phyloP scores from a whole-genome alignment of 1,140 invertebrate genomes.

The Colletes latitarsis region DNA sequence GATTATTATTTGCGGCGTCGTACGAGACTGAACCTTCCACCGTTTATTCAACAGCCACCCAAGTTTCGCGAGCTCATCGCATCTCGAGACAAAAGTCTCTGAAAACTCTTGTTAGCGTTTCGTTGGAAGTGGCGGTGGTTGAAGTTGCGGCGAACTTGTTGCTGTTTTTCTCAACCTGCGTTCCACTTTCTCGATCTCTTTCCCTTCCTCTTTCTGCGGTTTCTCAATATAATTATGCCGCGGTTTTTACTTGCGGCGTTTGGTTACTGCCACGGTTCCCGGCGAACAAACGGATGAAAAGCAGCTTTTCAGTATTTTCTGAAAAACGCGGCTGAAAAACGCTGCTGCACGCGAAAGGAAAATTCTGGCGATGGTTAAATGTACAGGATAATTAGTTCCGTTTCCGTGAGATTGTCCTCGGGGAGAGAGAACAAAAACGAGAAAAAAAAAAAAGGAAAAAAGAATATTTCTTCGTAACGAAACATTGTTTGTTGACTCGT shows the following conservation, averaged over 20 bases:
- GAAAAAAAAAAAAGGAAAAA: not conserved
- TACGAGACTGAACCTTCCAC: not conserved
- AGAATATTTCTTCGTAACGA: not conserved
- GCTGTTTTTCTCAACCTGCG: constrained; percentile 10
- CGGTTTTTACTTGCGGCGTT: constrained; percentile 16
- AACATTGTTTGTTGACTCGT: not conserved
- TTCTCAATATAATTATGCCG: constrained; percentile 19
- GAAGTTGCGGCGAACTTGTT: constrained; percentile 12
- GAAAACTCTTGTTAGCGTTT: not conserved
- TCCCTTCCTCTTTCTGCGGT: constrained; percentile 60
- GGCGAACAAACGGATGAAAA: constrained; percentile 4
- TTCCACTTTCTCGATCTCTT: constrained; percentile 31
- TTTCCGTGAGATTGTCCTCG: not conserved
- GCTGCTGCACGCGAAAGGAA: not conserved
- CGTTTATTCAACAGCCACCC: not conserved
- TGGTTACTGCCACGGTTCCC: constrained; percentile 15
- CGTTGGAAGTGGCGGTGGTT: not conserved
- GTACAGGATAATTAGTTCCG: not conserved
- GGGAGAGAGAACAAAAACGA: not conserved
- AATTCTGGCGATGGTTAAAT: not conserved
- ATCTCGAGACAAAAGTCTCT: not conserved
- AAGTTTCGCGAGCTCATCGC: not conserved
- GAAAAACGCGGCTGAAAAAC: not conserved
- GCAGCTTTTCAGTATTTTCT: not conserved
- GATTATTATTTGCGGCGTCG: not conserved